These are phyloP conservation scores for Drosophila testacea DNA, from an alignment of 2,888 invertebrate genomes.

Conservation along the genomic window DNA sequence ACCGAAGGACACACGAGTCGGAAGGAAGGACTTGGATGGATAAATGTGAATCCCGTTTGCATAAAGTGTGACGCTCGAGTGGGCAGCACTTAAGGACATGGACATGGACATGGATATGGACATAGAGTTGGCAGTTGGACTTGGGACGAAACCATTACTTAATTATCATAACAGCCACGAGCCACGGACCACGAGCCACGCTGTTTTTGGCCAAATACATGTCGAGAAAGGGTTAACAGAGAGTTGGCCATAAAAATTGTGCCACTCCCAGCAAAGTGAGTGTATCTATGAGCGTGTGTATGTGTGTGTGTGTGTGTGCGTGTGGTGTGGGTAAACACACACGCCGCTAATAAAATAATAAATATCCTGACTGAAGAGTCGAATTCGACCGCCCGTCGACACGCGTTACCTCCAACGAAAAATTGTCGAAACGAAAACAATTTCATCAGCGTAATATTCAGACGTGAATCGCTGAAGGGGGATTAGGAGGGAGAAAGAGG, in stretches of 20 bases:
- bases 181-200: slow-evolving; percentile 3
- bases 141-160: slow-evolving; percentile 74
- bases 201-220: slow-evolving; percentile 64
- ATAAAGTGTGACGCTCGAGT: slow-evolving; percentile 72
- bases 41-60: slow-evolving; percentile 57
- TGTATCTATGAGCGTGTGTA: slow-evolving; percentile 6
- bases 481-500: neutral
- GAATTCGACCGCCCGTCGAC: slow-evolving; percentile 24
- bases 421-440: slow-evolving; percentile 80
- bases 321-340: slow-evolving; percentile 59
- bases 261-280: slow-evolving; percentile 62
- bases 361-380: slow-evolving; percentile 67
- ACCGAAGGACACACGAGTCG: slow-evolving; percentile 15
- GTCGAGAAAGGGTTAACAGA: slow-evolving; percentile 55
- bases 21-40: slow-evolving; percentile 16
- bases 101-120: slow-evolving; percentile 12
- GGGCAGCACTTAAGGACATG: slow-evolving; percentile 72
- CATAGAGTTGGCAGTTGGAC: slow-evolving; percentile 30
- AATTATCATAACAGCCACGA: slow-evolving; percentile 76
- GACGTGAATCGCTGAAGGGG: neutral
- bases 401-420: slow-evolving; percentile 47
- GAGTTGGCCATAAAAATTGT: slow-evolving; percentile 62
- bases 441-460: slow-evolving; percentile 69
- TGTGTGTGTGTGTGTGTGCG: slow-evolving; percentile 9
- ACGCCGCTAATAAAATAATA: slow-evolving; percentile 81